Evolutionary conservation across 2,888 invertebrate species (phyloP), one percentile per base, ranked within the genome.

Genomic region (Iselma pallidipennis): DNA sequence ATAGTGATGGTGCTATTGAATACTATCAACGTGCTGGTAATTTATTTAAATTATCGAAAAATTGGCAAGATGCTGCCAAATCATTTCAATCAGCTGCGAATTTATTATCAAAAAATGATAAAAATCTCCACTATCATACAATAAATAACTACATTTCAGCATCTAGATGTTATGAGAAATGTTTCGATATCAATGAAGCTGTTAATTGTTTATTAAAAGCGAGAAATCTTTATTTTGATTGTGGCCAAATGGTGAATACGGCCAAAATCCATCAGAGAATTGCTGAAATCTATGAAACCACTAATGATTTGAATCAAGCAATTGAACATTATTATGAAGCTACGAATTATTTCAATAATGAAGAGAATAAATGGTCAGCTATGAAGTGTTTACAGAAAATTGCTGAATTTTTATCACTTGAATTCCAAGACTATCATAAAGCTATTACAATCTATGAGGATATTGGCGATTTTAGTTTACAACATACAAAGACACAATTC

Each of bases 311-410:
- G 67, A 91, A 94, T 66, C 84, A 92, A 71, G 93, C 96, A 14
- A 91, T 97, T 77, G 89, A 91, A 73, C 95, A 98, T 81, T 98
- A 96, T 82, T 96, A 98, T 77, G 67, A 70, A 52, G 72, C 74
- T 0, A 95, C 96, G 0, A 97, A 98, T 83, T 97, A 94, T 83
- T 98, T 94, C 83, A 80, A 80, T 76, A 96, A 96, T 52, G 98
- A 98, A 82, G 97, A 98, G 82, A 95, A 95, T 72, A 94, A 93
- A 75, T 93, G 95, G 62, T 94, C 95, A 2, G 97, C 98, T 58
- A 98, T 97, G 82, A 97, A 98, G 83, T 97, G 96, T 82, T 88
- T 96, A 84, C 84, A 97, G 54, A 98, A 97, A 83, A 93, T 98
- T 57, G 98, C 97, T 1, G 95, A 96, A 81, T 95, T 94, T 80